Evolutionary conservation across 1,140 invertebrate genomes (phyloP).

Genomic region (Cydia splendana): DNA sequence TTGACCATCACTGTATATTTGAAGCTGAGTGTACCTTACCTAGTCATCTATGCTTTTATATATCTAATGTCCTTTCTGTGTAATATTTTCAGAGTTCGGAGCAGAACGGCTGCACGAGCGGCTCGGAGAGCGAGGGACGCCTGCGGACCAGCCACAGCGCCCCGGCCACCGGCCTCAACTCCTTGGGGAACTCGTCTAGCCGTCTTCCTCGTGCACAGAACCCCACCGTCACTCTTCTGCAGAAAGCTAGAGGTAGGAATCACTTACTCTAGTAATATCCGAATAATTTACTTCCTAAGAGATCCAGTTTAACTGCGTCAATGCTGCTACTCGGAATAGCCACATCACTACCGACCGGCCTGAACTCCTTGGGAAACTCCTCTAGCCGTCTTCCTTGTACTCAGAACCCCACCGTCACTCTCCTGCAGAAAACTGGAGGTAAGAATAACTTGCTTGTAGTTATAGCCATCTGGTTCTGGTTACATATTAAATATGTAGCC

Average conservation of each 20-base stretch:
- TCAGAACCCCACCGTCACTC: constrained; percentile 93
- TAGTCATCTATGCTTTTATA: too few species aligned
- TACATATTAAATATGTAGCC: too few species aligned
- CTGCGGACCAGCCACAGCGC: constrained; percentile 84
- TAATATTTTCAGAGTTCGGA: constrained; percentile 58
- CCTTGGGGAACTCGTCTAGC: constrained; percentile 67
- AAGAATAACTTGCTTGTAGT: constrained; percentile 33
- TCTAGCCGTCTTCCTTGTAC: constrained; percentile 78
- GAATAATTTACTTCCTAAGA: too few species aligned
- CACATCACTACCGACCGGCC: constrained; percentile 83
- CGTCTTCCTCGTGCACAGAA: constrained; percentile 89
- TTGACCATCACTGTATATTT: too few species aligned
- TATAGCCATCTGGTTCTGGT: too few species aligned
- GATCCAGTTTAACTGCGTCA: too few species aligned
- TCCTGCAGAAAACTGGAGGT: constrained; percentile 94
- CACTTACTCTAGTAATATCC: too few species aligned
- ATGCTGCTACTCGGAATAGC: constrained; percentile 52
- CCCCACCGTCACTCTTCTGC: constrained; percentile 92
- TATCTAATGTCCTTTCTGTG: neutral
- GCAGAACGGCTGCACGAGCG: constrained; percentile 69
- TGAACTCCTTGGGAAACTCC: constrained; percentile 79
- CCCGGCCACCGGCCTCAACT: constrained; percentile 82
- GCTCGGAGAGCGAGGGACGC: constrained; percentile 75
- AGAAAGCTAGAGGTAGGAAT: constrained; percentile 90
- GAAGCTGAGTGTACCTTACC: too few species aligned